Percentiles rank a stretch among this genome's conserved stretches.
phyloP scores from a whole-genome alignment of 2,113 vertebrate species.

The Merops nubicus region DNA sequence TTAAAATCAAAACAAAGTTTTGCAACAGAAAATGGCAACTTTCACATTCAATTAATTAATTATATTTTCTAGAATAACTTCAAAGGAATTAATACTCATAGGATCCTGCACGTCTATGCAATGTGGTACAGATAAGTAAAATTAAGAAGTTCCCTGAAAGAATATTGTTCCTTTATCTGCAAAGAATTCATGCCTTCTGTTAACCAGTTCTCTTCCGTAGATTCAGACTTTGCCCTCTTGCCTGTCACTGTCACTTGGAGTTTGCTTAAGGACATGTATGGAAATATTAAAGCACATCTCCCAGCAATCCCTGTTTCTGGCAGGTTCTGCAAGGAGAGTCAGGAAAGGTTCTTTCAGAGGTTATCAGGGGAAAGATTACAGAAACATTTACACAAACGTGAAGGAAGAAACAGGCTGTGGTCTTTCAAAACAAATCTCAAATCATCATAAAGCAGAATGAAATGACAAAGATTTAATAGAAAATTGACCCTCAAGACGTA shows the following conservation, averaged over 20 bases:
- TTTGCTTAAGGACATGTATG: not conserved
- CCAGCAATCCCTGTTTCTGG: not conserved
- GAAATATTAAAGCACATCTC: not conserved
- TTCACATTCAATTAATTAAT: not conserved
- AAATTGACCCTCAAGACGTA: not conserved
- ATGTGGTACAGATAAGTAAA: not conserved
- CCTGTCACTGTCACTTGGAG: not conserved
- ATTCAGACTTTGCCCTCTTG: not conserved
- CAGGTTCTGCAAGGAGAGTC: not conserved
- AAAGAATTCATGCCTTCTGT: not conserved
- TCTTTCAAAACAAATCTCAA: not conserved
- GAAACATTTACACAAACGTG: not conserved
- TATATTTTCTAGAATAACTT: not conserved
- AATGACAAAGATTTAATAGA: not conserved
- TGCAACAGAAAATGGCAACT: not conserved
- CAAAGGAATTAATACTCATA: not conserved
- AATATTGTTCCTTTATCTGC: not conserved
- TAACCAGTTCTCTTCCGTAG: not conserved
- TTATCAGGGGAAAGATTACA: not conserved
- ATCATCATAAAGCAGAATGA: not conserved
- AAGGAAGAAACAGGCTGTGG: not conserved
- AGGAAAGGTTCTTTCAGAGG: not conserved
- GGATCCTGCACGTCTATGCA: not conserved
- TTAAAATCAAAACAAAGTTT: not conserved
- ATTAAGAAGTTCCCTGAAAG: not conserved